Conservation (phyloP, 2,797 vertebrate genomes). For the Sebastes trivittatus region DNA sequence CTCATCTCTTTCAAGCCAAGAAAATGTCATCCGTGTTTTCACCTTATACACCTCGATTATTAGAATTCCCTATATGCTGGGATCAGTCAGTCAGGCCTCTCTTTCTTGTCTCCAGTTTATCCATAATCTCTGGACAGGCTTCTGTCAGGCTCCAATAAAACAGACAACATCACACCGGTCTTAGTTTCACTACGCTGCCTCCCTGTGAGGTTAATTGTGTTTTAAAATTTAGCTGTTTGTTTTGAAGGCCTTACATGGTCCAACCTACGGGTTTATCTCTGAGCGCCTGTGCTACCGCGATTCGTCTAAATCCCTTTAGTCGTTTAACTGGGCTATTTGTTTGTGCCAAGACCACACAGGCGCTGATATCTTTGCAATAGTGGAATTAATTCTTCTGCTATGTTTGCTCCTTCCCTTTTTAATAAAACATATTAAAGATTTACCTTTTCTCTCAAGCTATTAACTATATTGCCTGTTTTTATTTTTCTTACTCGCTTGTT, state of each 20-base stretch:
- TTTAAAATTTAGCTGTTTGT: constrained; percentile 49
- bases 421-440: neutral
- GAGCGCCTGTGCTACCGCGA: constrained; percentile 10
- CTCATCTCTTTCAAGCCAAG: neutral
- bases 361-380: constrained; percentile 4
- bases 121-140: constrained; percentile 46
- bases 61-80: constrained; percentile 17
- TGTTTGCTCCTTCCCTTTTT: neutral
- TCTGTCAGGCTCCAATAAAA: constrained; percentile 44
- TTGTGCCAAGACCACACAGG: constrained; percentile 25
- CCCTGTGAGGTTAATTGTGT: constrained; percentile 65
- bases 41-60: constrained; percentile 5
- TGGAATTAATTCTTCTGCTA: neutral
- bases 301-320: constrained; percentile 35
- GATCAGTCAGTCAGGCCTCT: constrained; percentile 25
- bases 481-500: neutral
- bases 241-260: constrained; percentile 36
- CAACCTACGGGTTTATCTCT: constrained; percentile 42
- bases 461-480: neutral
- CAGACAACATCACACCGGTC: constrained; percentile 37
- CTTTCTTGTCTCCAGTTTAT: constrained; percentile 40
- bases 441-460: neutral
- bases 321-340: constrained; percentile 29
- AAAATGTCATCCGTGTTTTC: constrained; percentile 8
- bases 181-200: constrained; percentile 50